phyloP scores from a whole-genome alignment of 2,113 vertebrate genomes.

The Percina caprodes region DNA sequence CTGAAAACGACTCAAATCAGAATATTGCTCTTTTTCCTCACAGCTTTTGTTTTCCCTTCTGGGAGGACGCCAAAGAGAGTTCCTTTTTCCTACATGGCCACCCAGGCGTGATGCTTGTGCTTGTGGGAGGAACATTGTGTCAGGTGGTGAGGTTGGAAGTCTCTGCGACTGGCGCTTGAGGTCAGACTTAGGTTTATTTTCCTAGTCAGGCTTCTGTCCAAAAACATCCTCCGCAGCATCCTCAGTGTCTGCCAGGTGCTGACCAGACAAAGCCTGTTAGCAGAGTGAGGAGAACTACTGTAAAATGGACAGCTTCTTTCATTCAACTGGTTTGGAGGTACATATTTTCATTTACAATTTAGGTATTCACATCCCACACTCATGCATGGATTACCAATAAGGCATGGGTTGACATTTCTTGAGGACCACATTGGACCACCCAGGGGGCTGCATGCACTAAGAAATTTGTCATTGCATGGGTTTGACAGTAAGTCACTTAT shows the following conservation, averaged over 20 bases:
- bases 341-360: conserved; percentile 52
- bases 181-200: conserved; percentile 83
- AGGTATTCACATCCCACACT: conserved; percentile 37
- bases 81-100: conserved; percentile 58
- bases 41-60: conserved; percentile 45
- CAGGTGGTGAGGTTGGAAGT: conserved; percentile 61
- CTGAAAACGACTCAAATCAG: conserved; percentile 11
- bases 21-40: background rate
- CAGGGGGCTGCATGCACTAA: conserved; percentile 18
- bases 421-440: conserved; percentile 53
- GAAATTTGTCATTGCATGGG: conserved; percentile 14
- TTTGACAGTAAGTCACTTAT: background rate
- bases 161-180: conserved; percentile 70
- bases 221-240: conserved; percentile 71
- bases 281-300: conserved; percentile 1
- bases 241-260: conserved; percentile 71
- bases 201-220: conserved; percentile 68
- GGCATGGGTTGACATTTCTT: conserved; percentile 3
- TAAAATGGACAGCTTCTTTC: conserved; percentile 30
- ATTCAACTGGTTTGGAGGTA: conserved; percentile 9
- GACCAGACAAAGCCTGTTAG: conserved; percentile 55
- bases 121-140: conserved; percentile 63
- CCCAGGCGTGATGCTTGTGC: conserved; percentile 64
- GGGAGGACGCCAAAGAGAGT: conserved; percentile 20
- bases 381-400: conserved; percentile 30